Evolutionary conservation across 2,888 invertebrate genomes (phyloP).

Genomic region (Chorisops tibialis): DNA sequence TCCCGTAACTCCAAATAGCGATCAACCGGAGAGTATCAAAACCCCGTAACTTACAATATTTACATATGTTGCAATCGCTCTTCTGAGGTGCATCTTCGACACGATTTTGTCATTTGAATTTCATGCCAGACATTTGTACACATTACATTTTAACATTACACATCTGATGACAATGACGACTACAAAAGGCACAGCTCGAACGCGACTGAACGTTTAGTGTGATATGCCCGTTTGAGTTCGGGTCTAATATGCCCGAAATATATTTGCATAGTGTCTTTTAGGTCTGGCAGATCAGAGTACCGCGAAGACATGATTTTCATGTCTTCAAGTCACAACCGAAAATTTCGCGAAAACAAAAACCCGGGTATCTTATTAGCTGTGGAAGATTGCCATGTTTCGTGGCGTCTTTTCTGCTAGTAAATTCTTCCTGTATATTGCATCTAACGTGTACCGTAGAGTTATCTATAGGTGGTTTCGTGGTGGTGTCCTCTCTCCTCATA

Average conservation of each 20-base stretch:
- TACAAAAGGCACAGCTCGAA: not conserved
- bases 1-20: not conserved
- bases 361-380: not conserved
- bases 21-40: not conserved
- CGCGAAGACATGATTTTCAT: constrained; percentile 29
- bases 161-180: not conserved
- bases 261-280: no score
- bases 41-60: not conserved
- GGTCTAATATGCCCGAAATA: no score
- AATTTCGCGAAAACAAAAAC: constrained; percentile 3
- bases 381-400: no score
- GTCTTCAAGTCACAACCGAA: constrained; percentile 25
- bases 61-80: constrained; percentile 18
- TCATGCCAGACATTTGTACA: constrained; percentile 23
- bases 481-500: constrained; percentile 33
- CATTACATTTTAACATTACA: constrained; percentile 2
- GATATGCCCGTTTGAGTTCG: no score
- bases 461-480: constrained; percentile 4
- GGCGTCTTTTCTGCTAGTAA: no score
- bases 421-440: not conserved
- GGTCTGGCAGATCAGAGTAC: no score
- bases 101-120: constrained; percentile 25
- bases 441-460: not conserved
- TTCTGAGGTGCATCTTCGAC: constrained; percentile 21
- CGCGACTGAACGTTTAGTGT: no score